Evolutionary conservation across 2,113 vertebrate species (phyloP).

Genomic region (Prochilodus magdalenae): DNA sequence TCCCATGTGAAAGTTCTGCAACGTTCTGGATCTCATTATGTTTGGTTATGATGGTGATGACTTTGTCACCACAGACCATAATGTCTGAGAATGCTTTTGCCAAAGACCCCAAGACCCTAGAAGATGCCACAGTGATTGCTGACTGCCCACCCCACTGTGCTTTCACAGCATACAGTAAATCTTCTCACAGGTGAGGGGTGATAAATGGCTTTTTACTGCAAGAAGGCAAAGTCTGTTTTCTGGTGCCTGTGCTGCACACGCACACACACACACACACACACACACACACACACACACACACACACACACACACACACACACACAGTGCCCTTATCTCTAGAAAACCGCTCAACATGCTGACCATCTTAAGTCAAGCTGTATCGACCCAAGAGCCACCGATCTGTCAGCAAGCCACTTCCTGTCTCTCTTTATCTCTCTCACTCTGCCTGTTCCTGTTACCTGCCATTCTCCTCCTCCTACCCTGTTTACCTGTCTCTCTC

Average conservation of each 20-base stretch:
- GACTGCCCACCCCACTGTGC: slow-evolving; percentile 16
- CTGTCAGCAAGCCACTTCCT: slow-evolving; percentile 29
- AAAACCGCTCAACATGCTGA: slow-evolving; percentile 28
- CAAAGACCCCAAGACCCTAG: slow-evolving; percentile 40
- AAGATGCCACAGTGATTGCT: slow-evolving; percentile 26
- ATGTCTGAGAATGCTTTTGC: slow-evolving; percentile 51
- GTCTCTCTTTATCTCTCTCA: slow-evolving; percentile 42
- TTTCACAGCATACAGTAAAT: slow-evolving; percentile 4
- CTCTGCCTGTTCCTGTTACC: slow-evolving; percentile 20
- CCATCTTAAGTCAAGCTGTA: slow-evolving; percentile 39
- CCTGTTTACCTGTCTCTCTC: not conserved
- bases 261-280: too few species aligned
- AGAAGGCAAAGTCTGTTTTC: slow-evolving; percentile 17
- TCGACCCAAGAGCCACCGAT: slow-evolving; percentile 34
- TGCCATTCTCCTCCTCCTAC: not conserved
- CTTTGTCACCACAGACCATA: not conserved
- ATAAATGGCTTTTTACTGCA: not conserved
- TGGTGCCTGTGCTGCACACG: slow-evolving; percentile 52
- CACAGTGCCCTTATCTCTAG: slow-evolving; percentile 35
- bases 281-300: slow-evolving; percentile 28
- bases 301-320: slow-evolving; percentile 21
- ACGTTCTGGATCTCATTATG: slow-evolving; percentile 43
- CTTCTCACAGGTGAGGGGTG: slow-evolving; percentile 10
- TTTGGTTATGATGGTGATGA: too few species aligned
- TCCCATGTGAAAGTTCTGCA: slow-evolving; percentile 50